A percentile compares a stretch with the other conserved stretches of the same genome.
Evolutionary conservation across 2,797 vertebrate genomes (phyloP).

Genomic region (Dromococcyx pavoninus): DNA sequence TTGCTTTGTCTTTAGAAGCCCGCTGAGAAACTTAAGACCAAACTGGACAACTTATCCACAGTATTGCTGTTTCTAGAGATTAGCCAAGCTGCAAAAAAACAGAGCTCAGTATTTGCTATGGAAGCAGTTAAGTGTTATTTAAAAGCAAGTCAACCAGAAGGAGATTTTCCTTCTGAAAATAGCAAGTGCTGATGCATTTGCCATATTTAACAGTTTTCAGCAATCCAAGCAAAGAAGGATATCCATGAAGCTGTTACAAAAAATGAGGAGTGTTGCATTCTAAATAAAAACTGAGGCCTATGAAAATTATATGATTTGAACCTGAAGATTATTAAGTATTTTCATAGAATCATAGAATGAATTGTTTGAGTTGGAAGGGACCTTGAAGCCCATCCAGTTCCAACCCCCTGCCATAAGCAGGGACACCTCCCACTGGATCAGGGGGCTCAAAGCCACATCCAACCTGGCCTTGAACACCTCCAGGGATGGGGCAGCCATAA

Average conservation of each 20-base stretch:
- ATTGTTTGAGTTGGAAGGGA: too few relatives aligned
- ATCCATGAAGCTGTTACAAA: background rate
- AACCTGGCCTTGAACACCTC: too few relatives aligned
- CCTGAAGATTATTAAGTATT: background rate
- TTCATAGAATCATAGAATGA: background rate
- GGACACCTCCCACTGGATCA: too few relatives aligned
- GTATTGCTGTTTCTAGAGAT: background rate
- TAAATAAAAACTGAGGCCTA: background rate
- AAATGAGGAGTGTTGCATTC: background rate
- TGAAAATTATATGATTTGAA: background rate
- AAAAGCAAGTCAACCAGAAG: slow-evolving; percentile 24
- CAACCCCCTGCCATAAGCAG: too few relatives aligned
- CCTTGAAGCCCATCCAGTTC: too few relatives aligned
- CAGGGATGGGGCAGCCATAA: too few relatives aligned
- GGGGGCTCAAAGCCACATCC: too few relatives aligned
- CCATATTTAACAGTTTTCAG: slow-evolving; percentile 8
- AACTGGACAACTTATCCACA: background rate
- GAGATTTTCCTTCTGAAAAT: slow-evolving; percentile 35
- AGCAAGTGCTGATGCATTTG: slow-evolving; percentile 25
- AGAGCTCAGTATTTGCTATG: background rate
- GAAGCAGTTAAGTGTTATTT: slow-evolving; percentile 35
- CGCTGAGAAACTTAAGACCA: background rate
- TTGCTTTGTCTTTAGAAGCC: background rate
- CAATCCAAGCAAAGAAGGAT: background rate
- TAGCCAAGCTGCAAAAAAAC: background rate